A percentile compares a stretch with the other conserved stretches of the same genome.
Evolutionary conservation across 2,888 invertebrate genomes (phyloP).

Genomic region (Drymonia ruficornis): DNA sequence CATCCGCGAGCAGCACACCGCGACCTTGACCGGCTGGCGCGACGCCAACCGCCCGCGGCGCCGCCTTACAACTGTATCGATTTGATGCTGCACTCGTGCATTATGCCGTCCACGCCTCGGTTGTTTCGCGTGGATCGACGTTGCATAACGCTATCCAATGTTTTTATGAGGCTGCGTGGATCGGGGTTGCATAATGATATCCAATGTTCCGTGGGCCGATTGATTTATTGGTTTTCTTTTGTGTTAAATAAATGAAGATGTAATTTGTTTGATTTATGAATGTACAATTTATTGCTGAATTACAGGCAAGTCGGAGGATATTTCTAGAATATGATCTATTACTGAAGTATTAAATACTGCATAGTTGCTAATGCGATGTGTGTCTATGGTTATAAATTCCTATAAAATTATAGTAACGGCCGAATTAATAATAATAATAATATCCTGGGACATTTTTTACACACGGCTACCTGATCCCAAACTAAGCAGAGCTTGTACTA

Average conservation of each 20-base stretch:
- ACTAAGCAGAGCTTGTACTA: no score
- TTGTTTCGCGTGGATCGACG: slow-evolving; percentile 14
- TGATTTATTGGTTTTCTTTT: not conserved
- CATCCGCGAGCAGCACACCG: not conserved
- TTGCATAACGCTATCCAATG: not conserved
- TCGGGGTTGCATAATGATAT: not conserved
- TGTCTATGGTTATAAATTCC: no score
- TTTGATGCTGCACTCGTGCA: slow-evolving; percentile 29
- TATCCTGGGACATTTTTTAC: no score
- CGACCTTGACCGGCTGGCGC: slow-evolving; percentile 50
- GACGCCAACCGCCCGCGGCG: slow-evolving; percentile 29
- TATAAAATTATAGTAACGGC: no score
- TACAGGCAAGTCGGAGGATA: no score
- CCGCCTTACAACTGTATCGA: slow-evolving; percentile 11
- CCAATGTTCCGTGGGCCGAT: no score
- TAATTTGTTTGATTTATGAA: not conserved
- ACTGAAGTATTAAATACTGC: no score
- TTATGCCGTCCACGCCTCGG: slow-evolving; percentile 15
- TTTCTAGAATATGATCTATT: no score
- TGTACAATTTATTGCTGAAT: no score
- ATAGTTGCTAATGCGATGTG: no score
- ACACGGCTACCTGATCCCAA: no score
- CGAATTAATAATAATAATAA: no score
- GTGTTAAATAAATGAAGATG: not conserved
- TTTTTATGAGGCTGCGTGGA: not conserved